Percentiles rank a stretch among this genome's conserved stretches.
Conservation (phyloP, 37 sponge, comb jelly and placozoan species). For the Halisarca cf. caerulea region DNA sequence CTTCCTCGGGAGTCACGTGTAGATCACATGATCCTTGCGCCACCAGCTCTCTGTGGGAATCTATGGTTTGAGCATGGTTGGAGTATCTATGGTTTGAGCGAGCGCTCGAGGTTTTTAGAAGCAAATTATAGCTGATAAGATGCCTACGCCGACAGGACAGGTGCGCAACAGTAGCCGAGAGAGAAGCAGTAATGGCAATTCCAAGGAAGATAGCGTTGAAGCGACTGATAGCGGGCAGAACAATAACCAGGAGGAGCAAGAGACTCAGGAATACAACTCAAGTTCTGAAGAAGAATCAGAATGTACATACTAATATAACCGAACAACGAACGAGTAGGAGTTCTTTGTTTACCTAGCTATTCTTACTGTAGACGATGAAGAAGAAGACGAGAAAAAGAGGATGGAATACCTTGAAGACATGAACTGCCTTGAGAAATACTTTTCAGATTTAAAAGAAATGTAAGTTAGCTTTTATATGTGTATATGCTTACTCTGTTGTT, state of each 20-base stretch:
- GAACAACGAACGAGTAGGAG: too few relatives aligned
- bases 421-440: slow-evolving; percentile 9
- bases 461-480: neutral
- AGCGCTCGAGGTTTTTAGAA: neutral
- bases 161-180: neutral
- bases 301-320: too few relatives aligned
- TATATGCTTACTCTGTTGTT: neutral
- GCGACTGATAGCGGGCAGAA: neutral
- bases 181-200: neutral
- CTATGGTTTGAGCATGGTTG: too few relatives aligned
- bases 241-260: slow-evolving; percentile 11
- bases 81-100: too few relatives aligned
- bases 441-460: slow-evolving; percentile 28
- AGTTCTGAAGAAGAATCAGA: slow-evolving; percentile 13
- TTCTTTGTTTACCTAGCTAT: too few relatives aligned
- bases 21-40: too few relatives aligned
- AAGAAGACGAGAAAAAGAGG: slow-evolving; percentile 1
- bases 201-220: slow-evolving; percentile 21
- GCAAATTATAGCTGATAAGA: neutral
- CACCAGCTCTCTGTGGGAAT: too few relatives aligned
- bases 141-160: neutral
- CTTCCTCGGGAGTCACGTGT: too few relatives aligned
- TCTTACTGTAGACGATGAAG: slow-evolving; percentile 24
- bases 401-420: slow-evolving; percentile 20
- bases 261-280: neutral